Evolutionary conservation across 2,888 invertebrate species (phyloP).

Genomic region (Rhagophthalmus giganteus): DNA sequence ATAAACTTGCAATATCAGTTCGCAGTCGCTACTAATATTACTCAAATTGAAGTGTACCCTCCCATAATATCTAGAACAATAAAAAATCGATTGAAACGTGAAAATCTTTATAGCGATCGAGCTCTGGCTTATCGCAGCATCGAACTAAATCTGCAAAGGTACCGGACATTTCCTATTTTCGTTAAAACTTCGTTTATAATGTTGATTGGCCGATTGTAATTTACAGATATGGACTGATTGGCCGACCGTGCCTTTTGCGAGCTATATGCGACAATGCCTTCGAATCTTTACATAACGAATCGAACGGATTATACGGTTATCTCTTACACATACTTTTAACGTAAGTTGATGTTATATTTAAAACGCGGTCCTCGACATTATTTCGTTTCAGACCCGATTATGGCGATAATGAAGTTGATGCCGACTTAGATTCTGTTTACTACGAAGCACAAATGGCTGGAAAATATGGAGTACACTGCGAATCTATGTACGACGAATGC

Average conservation of each 20-base stretch:
- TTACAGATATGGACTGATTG: slow-evolving; percentile 64
- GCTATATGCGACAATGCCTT: slow-evolving; percentile 76
- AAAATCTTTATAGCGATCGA: slow-evolving; percentile 40
- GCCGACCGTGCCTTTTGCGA: slow-evolving; percentile 69
- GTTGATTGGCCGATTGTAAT: no score
- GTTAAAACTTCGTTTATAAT: no score
- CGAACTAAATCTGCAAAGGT: slow-evolving; percentile 47
- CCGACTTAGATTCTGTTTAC: slow-evolving; percentile 61
- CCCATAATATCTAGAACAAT: slow-evolving; percentile 41
- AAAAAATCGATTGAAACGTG: slow-evolving; percentile 27
- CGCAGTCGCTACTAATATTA: slow-evolving; percentile 43
- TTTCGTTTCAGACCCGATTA: slow-evolving; percentile 63
- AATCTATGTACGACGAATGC: slow-evolving; percentile 64
- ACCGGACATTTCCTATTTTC: no score
- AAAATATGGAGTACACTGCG: slow-evolving; percentile 66
- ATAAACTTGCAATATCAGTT: slow-evolving; percentile 71
- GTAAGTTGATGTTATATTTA: slow-evolving; percentile 56
- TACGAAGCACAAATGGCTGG: slow-evolving; percentile 67
- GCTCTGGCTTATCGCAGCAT: slow-evolving; percentile 45
- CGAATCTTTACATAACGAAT: slow-evolving; percentile 63
- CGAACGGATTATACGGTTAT: slow-evolving; percentile 72
- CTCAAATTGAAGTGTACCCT: slow-evolving; percentile 43
- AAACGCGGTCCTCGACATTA: no score
- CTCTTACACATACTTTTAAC: slow-evolving; percentile 75
- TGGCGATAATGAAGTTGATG: slow-evolving; percentile 53